phyloP scores from a whole-genome alignment of 2,888 invertebrate species.

The Leptogaster cylindrica region DNA sequence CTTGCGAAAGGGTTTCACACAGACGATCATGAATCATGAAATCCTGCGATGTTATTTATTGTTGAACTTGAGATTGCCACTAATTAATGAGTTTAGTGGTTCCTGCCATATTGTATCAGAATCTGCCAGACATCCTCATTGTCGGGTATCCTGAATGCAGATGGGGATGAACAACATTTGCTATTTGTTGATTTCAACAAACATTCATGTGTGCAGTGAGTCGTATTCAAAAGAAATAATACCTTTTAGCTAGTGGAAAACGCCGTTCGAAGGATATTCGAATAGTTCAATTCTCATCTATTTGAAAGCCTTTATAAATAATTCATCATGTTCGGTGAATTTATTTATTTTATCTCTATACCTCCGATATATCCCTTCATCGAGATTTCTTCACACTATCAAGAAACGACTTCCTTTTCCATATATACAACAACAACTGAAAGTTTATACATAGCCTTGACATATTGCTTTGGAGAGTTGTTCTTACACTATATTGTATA shows the following conservation, averaged over 20 bases:
- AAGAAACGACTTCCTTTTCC: slow-evolving; percentile 14
- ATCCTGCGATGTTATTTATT: background rate
- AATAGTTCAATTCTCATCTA: slow-evolving; percentile 43
- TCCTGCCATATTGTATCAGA: too few species aligned
- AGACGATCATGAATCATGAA: too few species aligned
- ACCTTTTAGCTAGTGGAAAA: too few species aligned
- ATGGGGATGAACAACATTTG: too few species aligned
- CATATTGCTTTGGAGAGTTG: background rate
- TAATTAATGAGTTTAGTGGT: slow-evolving; percentile 10
- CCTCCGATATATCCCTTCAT: slow-evolving; percentile 9
- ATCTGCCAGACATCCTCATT: too few species aligned
- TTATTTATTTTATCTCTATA: slow-evolving; percentile 42
- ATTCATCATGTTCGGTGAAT: slow-evolving; percentile 39
- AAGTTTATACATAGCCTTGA: slow-evolving; percentile 8
- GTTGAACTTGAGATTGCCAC: too few species aligned
- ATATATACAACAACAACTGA: background rate
- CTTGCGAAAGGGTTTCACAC: too few species aligned
- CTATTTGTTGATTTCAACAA: slow-evolving; percentile 27
- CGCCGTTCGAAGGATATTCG: slow-evolving; percentile 1
- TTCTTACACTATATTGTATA: too few species aligned
- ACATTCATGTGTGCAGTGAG: slow-evolving; percentile 32
- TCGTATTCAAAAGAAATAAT: slow-evolving; percentile 17
- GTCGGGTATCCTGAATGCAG: too few species aligned
- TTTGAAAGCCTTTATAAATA: slow-evolving; percentile 45
- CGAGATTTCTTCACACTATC: slow-evolving; percentile 6